Conservation (phyloP, 1,140 invertebrate genomes). For the Odontomachus brunneus region DNA sequence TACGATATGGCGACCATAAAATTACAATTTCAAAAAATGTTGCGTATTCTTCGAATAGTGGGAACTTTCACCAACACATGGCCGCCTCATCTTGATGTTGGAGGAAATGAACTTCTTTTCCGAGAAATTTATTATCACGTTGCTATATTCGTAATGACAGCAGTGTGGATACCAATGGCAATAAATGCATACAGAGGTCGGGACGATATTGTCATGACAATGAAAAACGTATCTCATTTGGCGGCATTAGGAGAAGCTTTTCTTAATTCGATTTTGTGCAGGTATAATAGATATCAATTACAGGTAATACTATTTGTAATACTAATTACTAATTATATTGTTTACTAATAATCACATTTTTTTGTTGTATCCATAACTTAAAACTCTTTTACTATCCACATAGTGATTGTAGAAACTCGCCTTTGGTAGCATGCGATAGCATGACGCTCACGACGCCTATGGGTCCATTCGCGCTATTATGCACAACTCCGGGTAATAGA, state of each 20-base stretch:
- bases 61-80: slow-evolving; percentile 15
- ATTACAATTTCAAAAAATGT: slow-evolving; percentile 2
- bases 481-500: no score
- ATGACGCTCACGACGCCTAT: no score
- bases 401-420: no score
- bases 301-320: not conserved
- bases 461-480: no score
- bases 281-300: slow-evolving; percentile 1
- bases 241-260: slow-evolving; percentile 12
- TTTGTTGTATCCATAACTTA: no score
- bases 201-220: not conserved
- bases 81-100: not conserved
- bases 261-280: slow-evolving; percentile 11
- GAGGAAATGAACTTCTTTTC: not conserved
- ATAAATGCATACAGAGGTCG: not conserved
- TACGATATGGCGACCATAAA: slow-evolving; percentile 7
- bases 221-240: slow-evolving; percentile 14
- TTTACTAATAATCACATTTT: no score
- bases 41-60: not conserved
- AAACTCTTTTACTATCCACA: no score
- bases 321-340: no score
- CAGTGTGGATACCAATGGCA: slow-evolving; percentile 10
- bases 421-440: no score
- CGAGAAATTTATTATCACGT: slow-evolving; percentile 18
- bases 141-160: slow-evolving; percentile 4